Evolutionary conservation across 2,888 invertebrate genomes (phyloP).

Genomic region (Beris morrisii): DNA sequence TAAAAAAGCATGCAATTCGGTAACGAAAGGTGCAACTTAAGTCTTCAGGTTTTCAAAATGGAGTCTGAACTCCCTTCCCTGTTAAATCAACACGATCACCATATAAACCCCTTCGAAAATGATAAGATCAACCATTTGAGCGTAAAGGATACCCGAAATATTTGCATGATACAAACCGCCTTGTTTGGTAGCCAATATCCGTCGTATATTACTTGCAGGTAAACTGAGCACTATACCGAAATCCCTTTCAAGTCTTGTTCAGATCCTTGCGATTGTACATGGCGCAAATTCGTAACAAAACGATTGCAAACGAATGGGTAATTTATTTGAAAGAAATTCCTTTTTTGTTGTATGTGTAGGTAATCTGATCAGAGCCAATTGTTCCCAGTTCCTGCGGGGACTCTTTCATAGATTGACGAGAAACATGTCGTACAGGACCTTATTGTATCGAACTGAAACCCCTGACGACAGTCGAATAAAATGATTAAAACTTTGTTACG

Average conservation of each 20-base stretch:
- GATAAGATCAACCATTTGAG: conserved; percentile 7
- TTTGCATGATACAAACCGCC: conserved; percentile 25
- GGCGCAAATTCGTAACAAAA: no score
- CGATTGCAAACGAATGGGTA: no score
- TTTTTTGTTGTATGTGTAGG: not conserved
- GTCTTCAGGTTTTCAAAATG: not conserved
- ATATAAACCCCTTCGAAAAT: not conserved
- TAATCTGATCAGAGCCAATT: conserved; percentile 31
- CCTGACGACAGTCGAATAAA: conserved; percentile 25
- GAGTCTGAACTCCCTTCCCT: not conserved
- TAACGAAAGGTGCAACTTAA: conserved; percentile 8
- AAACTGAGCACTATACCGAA: no score
- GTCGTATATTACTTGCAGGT: no score
- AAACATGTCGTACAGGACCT: conserved; percentile 1
- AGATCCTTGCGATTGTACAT: no score
- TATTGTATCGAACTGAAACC: conserved; percentile 3
- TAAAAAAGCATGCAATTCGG: conserved; percentile 17
- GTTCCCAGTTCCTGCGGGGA: not conserved
- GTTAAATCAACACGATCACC: not conserved
- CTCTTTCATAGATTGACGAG: not conserved
- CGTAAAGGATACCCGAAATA: conserved; percentile 19
- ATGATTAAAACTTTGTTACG: conserved; percentile 24
- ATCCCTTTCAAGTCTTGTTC: no score
- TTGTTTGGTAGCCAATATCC: conserved; percentile 8
- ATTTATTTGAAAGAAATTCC: no score